Conservation (phyloP, 1,140 invertebrate genomes). For the Diorhabda sublineata region DNA sequence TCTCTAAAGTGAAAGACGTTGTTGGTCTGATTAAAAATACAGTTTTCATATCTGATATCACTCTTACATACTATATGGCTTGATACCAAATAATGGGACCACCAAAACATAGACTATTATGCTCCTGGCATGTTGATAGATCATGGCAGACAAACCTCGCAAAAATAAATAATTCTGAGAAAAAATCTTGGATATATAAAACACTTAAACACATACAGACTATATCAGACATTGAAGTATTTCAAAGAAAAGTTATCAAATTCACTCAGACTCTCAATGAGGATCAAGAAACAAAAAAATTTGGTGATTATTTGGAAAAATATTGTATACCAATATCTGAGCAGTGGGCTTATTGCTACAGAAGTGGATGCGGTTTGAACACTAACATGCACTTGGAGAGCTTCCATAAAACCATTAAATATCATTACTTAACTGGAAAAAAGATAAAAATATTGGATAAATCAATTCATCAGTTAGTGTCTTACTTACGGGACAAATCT, state of each 20-base stretch:
- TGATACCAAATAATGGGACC: slow-evolving; percentile 26
- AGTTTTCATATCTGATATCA: slow-evolving; percentile 29
- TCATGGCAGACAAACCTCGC: slow-evolving; percentile 26
- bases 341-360: slow-evolving; percentile 30
- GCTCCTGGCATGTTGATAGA: slow-evolving; percentile 27
- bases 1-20: slow-evolving; percentile 22
- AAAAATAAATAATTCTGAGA: slow-evolving; percentile 27
- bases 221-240: background rate
- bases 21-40: slow-evolving; percentile 15
- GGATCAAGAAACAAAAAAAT: slow-evolving; percentile 8
- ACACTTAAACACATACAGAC: slow-evolving; percentile 19
- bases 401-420: slow-evolving; percentile 25
- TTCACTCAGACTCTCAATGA: background rate
- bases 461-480: slow-evolving; percentile 15
- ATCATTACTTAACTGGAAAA: slow-evolving; percentile 27
- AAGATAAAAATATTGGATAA: slow-evolving; percentile 26
- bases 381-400: slow-evolving; percentile 30
- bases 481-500: slow-evolving; percentile 25
- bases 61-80: slow-evolving; percentile 20
- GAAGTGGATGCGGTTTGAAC: slow-evolving; percentile 15
- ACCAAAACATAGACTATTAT: slow-evolving; percentile 15
- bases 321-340: slow-evolving; percentile 12
- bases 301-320: slow-evolving; percentile 20
- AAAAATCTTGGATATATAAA: slow-evolving; percentile 20
- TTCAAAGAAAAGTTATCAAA: background rate